Evolutionary conservation across 30 jellyfish, hydroid and myxozoan species (phyloP).

Genomic region (Turritopsis dohrnii): DNA sequence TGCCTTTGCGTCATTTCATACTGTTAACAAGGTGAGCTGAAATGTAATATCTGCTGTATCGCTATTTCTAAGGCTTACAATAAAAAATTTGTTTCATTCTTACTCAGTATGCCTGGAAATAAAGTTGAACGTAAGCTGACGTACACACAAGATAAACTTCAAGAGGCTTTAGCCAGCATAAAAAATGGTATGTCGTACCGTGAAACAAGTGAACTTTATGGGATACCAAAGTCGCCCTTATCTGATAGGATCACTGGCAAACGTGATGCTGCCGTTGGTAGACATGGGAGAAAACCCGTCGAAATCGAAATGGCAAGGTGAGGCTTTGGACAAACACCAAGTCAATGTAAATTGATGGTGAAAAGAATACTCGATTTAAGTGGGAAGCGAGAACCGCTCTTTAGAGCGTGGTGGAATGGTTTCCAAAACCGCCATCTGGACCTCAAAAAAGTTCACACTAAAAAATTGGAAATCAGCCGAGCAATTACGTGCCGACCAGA

Average conservation of each 20-base stretch:
- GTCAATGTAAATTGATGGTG: slow-evolving; percentile 22
- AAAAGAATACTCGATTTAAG: slow-evolving; percentile 44
- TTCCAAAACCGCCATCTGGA: slow-evolving; percentile 51
- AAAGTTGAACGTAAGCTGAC: background rate
- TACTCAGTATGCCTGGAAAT: background rate
- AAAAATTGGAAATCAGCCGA: background rate
- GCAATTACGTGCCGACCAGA: slow-evolving; percentile 25
- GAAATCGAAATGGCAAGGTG: background rate
- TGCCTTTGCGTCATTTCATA: no score
- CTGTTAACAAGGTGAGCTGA: no score
- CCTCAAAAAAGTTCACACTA: slow-evolving; percentile 20
- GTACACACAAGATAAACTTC: background rate
- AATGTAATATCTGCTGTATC: no score
- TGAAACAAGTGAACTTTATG: no score
- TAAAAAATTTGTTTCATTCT: no score
- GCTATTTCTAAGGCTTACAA: no score
- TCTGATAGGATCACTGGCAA: no score
- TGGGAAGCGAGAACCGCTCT: slow-evolving; percentile 41
- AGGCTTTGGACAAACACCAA: slow-evolving; percentile 34
- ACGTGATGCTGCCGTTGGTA: no score
- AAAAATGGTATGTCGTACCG: background rate
- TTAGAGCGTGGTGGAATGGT: slow-evolving; percentile 67
- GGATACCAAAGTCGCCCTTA: no score
- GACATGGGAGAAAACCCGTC: no score
- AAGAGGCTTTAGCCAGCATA: background rate